Evolutionary conservation across 2,797 vertebrate genomes (phyloP).

Genomic region (Passerculus sandwichensis): DNA sequence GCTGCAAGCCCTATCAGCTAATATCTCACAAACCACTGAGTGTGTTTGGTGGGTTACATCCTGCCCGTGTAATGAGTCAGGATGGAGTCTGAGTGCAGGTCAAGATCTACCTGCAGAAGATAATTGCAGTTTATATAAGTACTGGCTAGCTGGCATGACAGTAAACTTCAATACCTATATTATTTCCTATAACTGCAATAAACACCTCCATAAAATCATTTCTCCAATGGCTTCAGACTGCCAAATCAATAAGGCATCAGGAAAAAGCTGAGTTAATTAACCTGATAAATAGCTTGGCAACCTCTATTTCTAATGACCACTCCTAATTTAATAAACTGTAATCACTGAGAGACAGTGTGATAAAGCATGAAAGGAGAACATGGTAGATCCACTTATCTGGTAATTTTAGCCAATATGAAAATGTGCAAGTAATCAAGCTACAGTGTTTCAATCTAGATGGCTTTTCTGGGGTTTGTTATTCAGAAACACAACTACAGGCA

Average conservation of each 20-base stretch:
- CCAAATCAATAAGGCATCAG: constrained; percentile 7
- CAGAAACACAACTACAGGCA: not conserved
- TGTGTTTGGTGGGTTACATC: not conserved
- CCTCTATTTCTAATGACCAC: not conserved
- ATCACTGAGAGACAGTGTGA: not conserved
- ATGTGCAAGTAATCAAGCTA: not conserved
- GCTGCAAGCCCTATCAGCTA: not conserved
- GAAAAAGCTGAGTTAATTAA: constrained; percentile 34
- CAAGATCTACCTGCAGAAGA: not conserved
- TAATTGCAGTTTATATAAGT: not conserved
- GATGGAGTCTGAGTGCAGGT: not conserved
- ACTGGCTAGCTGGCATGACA: not conserved
- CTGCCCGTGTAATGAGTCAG: not conserved
- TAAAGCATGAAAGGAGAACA: not conserved
- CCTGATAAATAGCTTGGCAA: constrained; percentile 7
- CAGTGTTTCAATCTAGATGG: not conserved
- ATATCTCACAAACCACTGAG: not conserved
- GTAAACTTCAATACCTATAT: not conserved
- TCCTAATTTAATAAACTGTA: not conserved
- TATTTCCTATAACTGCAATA: not conserved
- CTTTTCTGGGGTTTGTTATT: not conserved
- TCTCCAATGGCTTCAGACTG: not conserved
- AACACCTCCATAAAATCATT: not conserved
- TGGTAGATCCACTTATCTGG: not conserved
- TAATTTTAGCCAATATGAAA: not conserved